Percentiles rank a stretch among this genome's conserved stretches.
These are phyloP conservation scores for Nesoenas mayeri DNA, from an alignment of 2,113 vertebrate species.

Conservation along the genomic window DNA sequence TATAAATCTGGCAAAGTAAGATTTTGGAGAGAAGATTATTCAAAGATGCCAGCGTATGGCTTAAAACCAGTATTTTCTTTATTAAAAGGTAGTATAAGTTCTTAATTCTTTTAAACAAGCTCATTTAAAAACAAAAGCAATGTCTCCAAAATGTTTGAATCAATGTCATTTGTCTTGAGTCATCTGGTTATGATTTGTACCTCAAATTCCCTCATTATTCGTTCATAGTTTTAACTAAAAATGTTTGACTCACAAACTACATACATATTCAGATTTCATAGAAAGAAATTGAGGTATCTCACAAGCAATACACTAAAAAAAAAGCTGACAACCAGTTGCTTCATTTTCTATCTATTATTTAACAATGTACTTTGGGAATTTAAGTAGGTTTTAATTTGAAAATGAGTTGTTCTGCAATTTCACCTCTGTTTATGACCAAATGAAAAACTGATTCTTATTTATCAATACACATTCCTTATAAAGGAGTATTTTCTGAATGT, in stretches of 20 bases:
- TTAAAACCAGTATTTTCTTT: neutral
- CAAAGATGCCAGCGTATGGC: neutral
- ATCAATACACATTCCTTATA: neutral
- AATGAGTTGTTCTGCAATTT: neutral
- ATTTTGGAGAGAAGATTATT: neutral
- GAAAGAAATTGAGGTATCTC: neutral
- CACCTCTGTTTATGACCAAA: neutral
- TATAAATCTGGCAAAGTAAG: neutral
- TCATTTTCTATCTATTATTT: neutral
- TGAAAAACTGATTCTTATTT: neutral
- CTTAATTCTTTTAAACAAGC: neutral
- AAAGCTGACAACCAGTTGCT: neutral
- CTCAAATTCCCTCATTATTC: neutral
- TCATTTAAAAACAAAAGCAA: neutral
- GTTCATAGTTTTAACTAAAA: neutral
- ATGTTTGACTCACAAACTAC: neutral
- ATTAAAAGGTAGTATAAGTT: neutral
- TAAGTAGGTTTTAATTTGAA: neutral
- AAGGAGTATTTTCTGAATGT: neutral
- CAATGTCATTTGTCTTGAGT: neutral
- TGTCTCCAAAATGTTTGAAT: neutral
- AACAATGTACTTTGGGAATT: neutral
- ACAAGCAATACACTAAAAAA: neutral
- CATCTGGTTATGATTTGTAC: neutral
- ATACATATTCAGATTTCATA: neutral